Evolutionary conservation across 1,140 invertebrate species (phyloP), one percentile per base, ranked within the genome.

Genomic region (Eurosta solidaginis): DNA sequence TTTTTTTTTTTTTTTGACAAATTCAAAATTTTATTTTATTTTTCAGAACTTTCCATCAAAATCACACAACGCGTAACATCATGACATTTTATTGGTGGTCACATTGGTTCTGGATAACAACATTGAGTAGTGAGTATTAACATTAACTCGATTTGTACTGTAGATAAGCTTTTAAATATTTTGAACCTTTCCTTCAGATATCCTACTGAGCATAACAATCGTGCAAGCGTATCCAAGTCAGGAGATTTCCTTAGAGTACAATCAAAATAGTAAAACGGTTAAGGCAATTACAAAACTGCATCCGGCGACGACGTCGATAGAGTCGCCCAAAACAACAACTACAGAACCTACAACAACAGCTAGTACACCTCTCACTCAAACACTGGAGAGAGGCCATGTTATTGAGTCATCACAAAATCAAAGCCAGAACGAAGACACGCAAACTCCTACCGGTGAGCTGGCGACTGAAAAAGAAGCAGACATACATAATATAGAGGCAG

Each of bases 21-120:
- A n/a, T n/a, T n/a, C n/a, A n/a, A n/a, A n/a, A n/a, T n/a, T n/a
- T n/a, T n/a, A n/a, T n/a, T 17, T 79, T 77, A 68, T 47, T 29
- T 79, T 79, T 42, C 54, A 79, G 78, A 42, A 75, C 77, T 49
- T 49, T 29, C n/a, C 20, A 59, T 49, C 76, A 79, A 74, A 74
- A 79, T 75, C 79, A 75, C 50, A 84, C 76, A 63, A 85, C 83
- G 83, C 78, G 79, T 50, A 80, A 80, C 88, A 90, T 90, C 90
- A 92, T 92, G 92, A 92, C 91, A 89, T 89, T 92, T 80, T 91
- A 92, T 87, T 92, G 91, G 91, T 92, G 91, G 91, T 92, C 91
- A 88, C 91, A 92, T 85, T 92, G 92, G 91, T 92, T 92, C 86
- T 92, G 92, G 92, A 90, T 92, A 89, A 92, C 92, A 80, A 78